Evolutionary conservation across 53 echinoderm and acorn worm genomes (phyloP), one percentile per base, ranked within the genome.

Genomic region (Echinarachnius parma): DNA sequence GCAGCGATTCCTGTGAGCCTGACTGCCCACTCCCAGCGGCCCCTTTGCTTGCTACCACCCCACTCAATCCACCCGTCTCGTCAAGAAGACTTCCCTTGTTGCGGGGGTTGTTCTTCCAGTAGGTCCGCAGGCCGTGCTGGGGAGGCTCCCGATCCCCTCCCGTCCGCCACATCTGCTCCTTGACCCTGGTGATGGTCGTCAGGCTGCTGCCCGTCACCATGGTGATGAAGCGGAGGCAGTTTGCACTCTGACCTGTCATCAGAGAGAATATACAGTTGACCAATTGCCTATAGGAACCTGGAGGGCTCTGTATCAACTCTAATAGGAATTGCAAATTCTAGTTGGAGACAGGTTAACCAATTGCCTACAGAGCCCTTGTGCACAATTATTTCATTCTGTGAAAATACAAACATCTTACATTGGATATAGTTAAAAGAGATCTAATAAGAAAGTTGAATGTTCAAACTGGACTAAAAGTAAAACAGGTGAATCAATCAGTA

Each of bases 91-190:
- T 61, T 19, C 27, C 75, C 84, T 84, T 80, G 10, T 78, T 63
- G 29, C 86, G 56, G 15, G 91, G 98, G 55, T 88, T 81, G 53
- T 88, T 56, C 60, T 88, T 74, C 98, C 98, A 98, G 79, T 98
- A 98, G 37, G 80, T 85, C 62, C 83, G 82, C 3, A 98, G 83
- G 28, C 98, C 98, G 50, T 98, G 98, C 57, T 88, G 83, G 57
- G 98, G 98, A n/a, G 98, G 98, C 48, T 91, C 91, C 27, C 98
- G 67, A 62, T 91, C 86, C 4, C 98, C 98, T 4, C 98, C 91
- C 0, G 98, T 98, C 54, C 47, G 66, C 36, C 76, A 65, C 98
- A 98, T 98, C 78, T 98, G 98, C 21, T 87, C 78, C 39, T 81
- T 85, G 22, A 98, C 98, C 57, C 98, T 79, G 28, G 85, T 66